These are phyloP conservation scores for Dendrocopos noguchii DNA, from an alignment of 2,113 vertebrate genomes.

Conservation along the genomic window DNA sequence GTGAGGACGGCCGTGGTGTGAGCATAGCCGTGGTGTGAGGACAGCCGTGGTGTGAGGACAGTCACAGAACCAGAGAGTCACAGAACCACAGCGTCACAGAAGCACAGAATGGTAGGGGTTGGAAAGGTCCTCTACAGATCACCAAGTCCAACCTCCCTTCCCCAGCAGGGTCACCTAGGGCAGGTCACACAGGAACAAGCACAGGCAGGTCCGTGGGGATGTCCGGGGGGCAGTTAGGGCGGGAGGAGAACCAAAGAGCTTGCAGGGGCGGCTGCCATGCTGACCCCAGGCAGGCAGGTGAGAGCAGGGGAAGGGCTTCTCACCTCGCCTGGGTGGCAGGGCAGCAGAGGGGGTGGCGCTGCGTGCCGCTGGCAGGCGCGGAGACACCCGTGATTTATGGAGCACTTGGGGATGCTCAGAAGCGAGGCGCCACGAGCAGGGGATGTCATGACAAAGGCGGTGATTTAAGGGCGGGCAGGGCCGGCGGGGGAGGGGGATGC, in stretches of 20 bases:
- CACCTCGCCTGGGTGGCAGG: not conserved
- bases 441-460: conserved; percentile 69
- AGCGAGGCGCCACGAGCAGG: conserved; percentile 56
- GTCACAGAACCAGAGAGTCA: too few species aligned
- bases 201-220: not conserved
- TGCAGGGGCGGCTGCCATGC: not conserved
- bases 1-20: too few species aligned
- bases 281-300: not conserved
- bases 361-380: not conserved
- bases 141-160: too few species aligned
- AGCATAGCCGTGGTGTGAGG: too few species aligned
- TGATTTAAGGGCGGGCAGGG: conserved; percentile 59
- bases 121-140: too few species aligned
- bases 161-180: too few species aligned
- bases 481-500: conserved; percentile 45
- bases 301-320: not conserved
- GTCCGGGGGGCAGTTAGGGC: rapidly evolving
- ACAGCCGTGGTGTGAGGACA: rapidly evolving
- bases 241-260: not conserved
- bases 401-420: conserved; percentile 60
- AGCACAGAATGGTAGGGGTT: too few species aligned
- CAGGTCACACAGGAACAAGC: too few species aligned
- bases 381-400: conserved; percentile 43
- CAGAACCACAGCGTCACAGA: too few species aligned
- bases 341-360: not conserved